phyloP scores from a whole-genome alignment of 2,888 invertebrate species.

The Tigriopus californicus region DNA sequence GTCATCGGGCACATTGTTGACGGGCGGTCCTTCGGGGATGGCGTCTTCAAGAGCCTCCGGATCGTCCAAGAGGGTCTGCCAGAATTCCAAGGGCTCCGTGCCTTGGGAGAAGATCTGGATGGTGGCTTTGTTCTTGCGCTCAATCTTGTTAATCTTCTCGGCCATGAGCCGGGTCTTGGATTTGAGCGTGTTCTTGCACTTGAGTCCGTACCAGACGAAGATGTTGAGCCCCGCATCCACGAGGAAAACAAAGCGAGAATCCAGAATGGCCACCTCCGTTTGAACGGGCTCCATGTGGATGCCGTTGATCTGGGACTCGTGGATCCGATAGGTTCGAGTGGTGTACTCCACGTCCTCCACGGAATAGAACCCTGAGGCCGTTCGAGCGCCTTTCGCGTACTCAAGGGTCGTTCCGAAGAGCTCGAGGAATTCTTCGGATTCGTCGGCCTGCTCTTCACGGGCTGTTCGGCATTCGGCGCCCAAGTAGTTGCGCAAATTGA shows the following conservation, averaged over 20 bases:
- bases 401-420: constrained; percentile 76
- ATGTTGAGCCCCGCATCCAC: constrained; percentile 53
- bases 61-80: constrained; percentile 41
- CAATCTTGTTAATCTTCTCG: constrained; percentile 96
- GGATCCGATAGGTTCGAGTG: constrained; percentile 66
- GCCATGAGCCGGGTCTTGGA: constrained; percentile 77
- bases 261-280: constrained; percentile 48
- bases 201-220: constrained; percentile 21
- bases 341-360: constrained; percentile 39
- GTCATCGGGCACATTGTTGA: constrained; percentile 47
- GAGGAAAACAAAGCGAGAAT: constrained; percentile 77
- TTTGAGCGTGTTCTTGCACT: constrained; percentile 48
- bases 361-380: constrained; percentile 21
- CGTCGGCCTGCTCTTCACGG: constrained; percentile 91
- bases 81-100: constrained; percentile 65
- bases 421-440: constrained; percentile 81
- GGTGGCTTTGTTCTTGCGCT: constrained; percentile 84
- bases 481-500: constrained; percentile 84
- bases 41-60: constrained; percentile 10
- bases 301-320: constrained; percentile 37
- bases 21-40: neutral
- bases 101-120: constrained; percentile 63
- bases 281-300: constrained; percentile 76
- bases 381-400: constrained; percentile 96
- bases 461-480: constrained; percentile 85